Evolutionary conservation across 2,113 vertebrate species (phyloP), one percentile per base, ranked within the genome.

Genomic region (Ovibos moschatus): DNA sequence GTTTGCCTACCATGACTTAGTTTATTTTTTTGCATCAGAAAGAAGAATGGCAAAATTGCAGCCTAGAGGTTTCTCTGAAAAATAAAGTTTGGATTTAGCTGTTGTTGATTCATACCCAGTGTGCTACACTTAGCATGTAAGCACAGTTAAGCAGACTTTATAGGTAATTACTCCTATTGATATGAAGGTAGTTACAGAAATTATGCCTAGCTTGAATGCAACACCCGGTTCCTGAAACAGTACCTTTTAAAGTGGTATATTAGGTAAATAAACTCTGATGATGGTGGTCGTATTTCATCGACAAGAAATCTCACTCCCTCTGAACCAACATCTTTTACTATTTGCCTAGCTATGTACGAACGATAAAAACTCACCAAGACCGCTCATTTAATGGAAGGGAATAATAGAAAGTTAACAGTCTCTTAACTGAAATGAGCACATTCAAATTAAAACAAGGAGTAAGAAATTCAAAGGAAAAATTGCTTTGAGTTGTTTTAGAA

Each of bases 1-100:
- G 55, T 87, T 98, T 97, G 74, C 50, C 60, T 83, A 3, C 57
- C 50, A 93, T 92, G 81, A 96, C 94, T 93, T 91, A 94, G 79
- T 97, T 95, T 94, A 79, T 36, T 71, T 40, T 88, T 97, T 95
- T 89, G 87, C n/a, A 96, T 94, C 78, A 50, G 78, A 98, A 86
- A 55, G 64, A 97, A 97, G 81, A 96, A 87, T 33, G 57, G 88
- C 21, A 89, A 94, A 94, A 93, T 28, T n/a, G 30, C 36, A 92
- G 67, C 90, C 92, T 88, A 15, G 92, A 87, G 67, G n/a, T 84
- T 97, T 93, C 97, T 86, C 64, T 86, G 57, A 82, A 78, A 95
- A 96, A 83, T 6, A 64, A 90, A 82, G 43, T 78, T 45, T 36
- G 89, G 86, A 74, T 64, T 30, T 43, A 33, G 57, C 94, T 76